These are phyloP conservation scores for Masnerella sp. DNA, from an alignment of 2,888 invertebrate genomes.

Conservation along the genomic window DNA sequence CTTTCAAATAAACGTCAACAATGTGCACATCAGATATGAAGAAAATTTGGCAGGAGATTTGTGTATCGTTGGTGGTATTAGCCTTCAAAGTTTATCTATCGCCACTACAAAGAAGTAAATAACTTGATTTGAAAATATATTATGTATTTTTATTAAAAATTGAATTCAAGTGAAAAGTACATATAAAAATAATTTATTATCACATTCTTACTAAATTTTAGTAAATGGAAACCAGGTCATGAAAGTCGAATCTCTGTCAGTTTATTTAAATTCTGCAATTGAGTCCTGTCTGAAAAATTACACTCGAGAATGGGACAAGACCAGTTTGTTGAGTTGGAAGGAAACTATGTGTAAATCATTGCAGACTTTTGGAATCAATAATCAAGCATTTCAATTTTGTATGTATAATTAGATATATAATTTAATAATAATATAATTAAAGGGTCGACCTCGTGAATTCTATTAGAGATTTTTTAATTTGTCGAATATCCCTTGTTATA, in stretches of 20 bases:
- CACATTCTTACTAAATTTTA: constrained; percentile 71
- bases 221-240: constrained; percentile 88
- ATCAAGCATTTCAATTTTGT: constrained; percentile 89
- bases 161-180: neutral
- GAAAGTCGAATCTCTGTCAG: constrained; percentile 86
- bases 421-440: too few species aligned
- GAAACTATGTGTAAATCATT: constrained; percentile 86
- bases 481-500: too few species aligned
- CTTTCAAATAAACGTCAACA: constrained; percentile 87
- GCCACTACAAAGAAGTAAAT: constrained; percentile 88
- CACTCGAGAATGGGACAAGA: constrained; percentile 70
- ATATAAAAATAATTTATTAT: neutral
- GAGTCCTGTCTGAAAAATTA: constrained; percentile 68
- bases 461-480: too few species aligned
- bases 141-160: neutral
- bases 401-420: constrained; percentile 75
- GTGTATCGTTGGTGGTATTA: constrained; percentile 86
- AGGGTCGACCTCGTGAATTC: too few species aligned
- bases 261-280: constrained; percentile 86
- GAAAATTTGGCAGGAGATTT: constrained; percentile 84
- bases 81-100: constrained; percentile 86
- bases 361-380: constrained; percentile 87
- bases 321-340: constrained; percentile 85
- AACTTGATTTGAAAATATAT: neutral
- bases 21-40: constrained; percentile 90